A percentile compares a stretch with the other conserved stretches of the same genome.
Evolutionary conservation across 1,140 invertebrate genomes (phyloP).

Genomic region (Chrysopa pallens): DNA sequence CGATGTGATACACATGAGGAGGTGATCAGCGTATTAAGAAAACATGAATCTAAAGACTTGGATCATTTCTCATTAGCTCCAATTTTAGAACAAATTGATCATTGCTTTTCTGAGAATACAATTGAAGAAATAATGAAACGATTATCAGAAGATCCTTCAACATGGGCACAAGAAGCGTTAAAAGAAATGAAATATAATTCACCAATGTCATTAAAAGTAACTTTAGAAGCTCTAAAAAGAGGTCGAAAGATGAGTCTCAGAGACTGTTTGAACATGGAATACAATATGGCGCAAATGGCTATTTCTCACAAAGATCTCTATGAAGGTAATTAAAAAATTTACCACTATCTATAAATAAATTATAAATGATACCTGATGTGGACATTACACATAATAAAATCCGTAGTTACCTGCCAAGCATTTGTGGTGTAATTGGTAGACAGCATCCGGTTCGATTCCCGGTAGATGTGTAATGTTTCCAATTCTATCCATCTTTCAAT

Average conservation of each 20-base stretch:
- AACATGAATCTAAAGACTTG: slow-evolving; percentile 28
- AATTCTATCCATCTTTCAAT: no score
- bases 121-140: slow-evolving; percentile 65
- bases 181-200: slow-evolving; percentile 62
- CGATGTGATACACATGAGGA: slow-evolving; percentile 32
- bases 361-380: no score
- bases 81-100: slow-evolving; percentile 59
- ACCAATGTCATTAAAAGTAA: slow-evolving; percentile 78
- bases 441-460: no score
- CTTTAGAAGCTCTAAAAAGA: slow-evolving; percentile 50
- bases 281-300: slow-evolving; percentile 49
- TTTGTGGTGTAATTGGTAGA: no score
- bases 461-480: no score
- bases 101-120: slow-evolving; percentile 48
- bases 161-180: slow-evolving; percentile 50
- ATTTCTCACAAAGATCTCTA: slow-evolving; percentile 62
- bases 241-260: slow-evolving; percentile 51
- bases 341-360: no score
- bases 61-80: slow-evolving; percentile 50
- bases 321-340: slow-evolving; percentile 48
- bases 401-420: no score
- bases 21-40: slow-evolving; percentile 32
- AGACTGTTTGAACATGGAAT: slow-evolving; percentile 81
- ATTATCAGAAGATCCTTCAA: slow-evolving; percentile 48
- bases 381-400: no score